phyloP scores from a whole-genome alignment of 2,797 vertebrate genomes.

The Neomorphus geoffroyi region DNA sequence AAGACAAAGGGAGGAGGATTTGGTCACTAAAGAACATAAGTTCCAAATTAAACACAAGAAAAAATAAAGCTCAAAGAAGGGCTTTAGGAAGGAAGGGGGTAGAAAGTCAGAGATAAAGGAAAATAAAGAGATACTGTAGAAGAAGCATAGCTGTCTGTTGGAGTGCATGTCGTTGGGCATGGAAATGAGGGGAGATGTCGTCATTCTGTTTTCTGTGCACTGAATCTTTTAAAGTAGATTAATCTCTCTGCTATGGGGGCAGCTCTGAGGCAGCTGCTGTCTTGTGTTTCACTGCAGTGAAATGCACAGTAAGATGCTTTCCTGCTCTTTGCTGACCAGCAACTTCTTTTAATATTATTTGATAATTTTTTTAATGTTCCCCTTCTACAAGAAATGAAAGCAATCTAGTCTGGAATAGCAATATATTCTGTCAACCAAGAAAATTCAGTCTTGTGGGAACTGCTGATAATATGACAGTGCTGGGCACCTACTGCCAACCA shows the following conservation, averaged over 20 bases:
- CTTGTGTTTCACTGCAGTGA: background rate
- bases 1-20: conserved; percentile 29
- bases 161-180: background rate
- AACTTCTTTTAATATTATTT: background rate
- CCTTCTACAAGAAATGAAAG: background rate
- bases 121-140: background rate
- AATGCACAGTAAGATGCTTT: background rate
- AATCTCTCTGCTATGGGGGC: background rate
- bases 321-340: background rate
- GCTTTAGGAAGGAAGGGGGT: background rate
- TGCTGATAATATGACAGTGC: background rate
- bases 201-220: background rate
- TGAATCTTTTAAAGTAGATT: conserved; percentile 25
- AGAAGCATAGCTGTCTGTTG: background rate
- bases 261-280: background rate
- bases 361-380: background rate
- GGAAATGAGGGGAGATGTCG: conserved; percentile 12
- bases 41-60: conserved; percentile 25
- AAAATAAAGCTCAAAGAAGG: background rate
- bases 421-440: background rate
- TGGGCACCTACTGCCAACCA: background rate
- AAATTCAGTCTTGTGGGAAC: background rate
- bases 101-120: conserved; percentile 25
- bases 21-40: background rate
- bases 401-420: background rate